Base-by-base conservation (phyloP, 2,888 invertebrate species). In the Drosophila trichaetosa region DNA sequence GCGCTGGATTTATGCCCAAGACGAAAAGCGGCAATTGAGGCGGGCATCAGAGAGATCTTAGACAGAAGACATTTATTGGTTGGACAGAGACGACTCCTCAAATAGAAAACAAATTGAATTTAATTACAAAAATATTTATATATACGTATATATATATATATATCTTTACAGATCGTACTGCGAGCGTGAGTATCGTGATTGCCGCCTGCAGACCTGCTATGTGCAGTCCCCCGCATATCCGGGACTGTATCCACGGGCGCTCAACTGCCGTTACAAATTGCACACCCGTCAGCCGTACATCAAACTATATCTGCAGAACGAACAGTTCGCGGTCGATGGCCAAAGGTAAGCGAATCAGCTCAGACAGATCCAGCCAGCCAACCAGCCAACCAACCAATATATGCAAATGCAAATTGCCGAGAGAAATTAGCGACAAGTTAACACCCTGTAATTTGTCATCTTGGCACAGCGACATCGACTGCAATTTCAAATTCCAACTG, bases 211-310 rank as follows among this genome's bases (percentile, higher is more conserved):
- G 93, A 98, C 98, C 6, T 98, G 98, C 93, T 98, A 98, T 93
- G 98, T 98, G 5, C 98, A 98, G 93, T 97, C 97, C 18, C 98
- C 98, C 5, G 98, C 98, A 10, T 98, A 97, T 93, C 98, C 98
- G 21, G 98, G 98, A 48, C 96, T 98, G 27, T 98, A 98, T 93
- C 98, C 98, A 0, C 95, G 98, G 70, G 97, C 97, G 89, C 94
- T 98, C 78, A 97, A 97, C 93, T 98, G 98, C 95, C 96, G 97
- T 91, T 98, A 98, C 93, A 96, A 97, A 90, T 95, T 98, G 61
- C 98, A 97, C 94, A 98, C 98, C 6, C 94, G 97, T 49, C 95
- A 97, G 90, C 97, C 97, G 29, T 98, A 97, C 94, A 98, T 98
- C 92, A 97, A 97, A 93, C 94, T 97, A 83, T 97, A 98, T 94